Evolutionary conservation across 2,888 invertebrate genomes (phyloP), one percentile per base, ranked within the genome.

Genomic region (Eupithecia pulchellata): DNA sequence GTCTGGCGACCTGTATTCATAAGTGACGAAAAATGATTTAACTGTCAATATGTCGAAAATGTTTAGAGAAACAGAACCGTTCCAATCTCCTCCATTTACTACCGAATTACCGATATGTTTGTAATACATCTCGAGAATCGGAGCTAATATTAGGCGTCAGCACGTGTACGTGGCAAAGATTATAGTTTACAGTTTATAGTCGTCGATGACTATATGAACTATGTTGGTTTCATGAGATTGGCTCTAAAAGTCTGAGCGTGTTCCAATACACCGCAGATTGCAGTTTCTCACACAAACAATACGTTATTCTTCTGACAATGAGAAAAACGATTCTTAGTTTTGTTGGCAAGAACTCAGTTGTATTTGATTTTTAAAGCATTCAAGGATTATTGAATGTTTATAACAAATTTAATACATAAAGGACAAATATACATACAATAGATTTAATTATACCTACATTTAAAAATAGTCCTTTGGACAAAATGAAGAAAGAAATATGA

Each of bases 271-370:
- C 69, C 57, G 58, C 73, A 73, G 69, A 76, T 70, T 71, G 69
- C 75, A 69, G 66, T 71, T 71, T 82, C 78, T 66, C 78, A 81
- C 81, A 77, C 68, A 78, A 77, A 80, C 77, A 82, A 81, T 81
- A 77, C 77, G 64, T 66, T 71, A 75, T 79, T 73, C 69, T 68
- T 65, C 76, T 71, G 72, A 72, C 77, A 78, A 77, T 81, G 77
- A 79, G 76, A 75, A 78, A 69, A 62, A 67, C 68, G 66, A 66
- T 70, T 69, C 69, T 75, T 69, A 69, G 75, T 76, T 77, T 77
- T 75, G 71, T 75, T 78, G 66, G 34, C 62, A 67, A 69, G 67
- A 72, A 66, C 68, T 71, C 69, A 64, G 20, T 25, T 60, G 34
- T 25, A 9, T 61, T 36, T 61, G 11, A 20, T 20, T 34, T 20